Evolutionary conservation across 2,113 vertebrate genomes (phyloP).

Genomic region (Vombatus ursinus): DNA sequence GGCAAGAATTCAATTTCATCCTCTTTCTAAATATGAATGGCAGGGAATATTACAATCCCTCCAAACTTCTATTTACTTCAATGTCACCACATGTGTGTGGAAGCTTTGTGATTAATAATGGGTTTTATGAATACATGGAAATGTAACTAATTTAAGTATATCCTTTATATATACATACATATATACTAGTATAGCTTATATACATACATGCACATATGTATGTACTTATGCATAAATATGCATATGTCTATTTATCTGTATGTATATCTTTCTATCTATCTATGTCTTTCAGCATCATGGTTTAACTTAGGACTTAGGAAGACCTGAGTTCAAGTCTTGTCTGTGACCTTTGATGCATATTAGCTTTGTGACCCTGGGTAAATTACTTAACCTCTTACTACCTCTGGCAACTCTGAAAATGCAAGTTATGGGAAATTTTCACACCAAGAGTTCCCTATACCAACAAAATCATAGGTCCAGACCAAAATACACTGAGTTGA

Average conservation of each 20-base stretch:
- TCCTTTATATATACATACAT: not conserved
- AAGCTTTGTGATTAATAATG: not conserved
- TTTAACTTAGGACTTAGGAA: not conserved
- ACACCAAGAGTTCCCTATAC: not conserved
- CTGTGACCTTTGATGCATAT: not conserved
- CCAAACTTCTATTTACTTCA: not conserved
- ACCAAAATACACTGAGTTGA: not conserved
- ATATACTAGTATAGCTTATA: not conserved
- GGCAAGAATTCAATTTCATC: not conserved
- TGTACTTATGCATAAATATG: not conserved
- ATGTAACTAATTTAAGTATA: not conserved
- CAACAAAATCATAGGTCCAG: not conserved
- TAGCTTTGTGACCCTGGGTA: not conserved
- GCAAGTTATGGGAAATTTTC: not conserved
- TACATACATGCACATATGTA: not conserved
- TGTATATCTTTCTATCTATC: not conserved
- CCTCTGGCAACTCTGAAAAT: not conserved
- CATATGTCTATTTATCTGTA: not conserved
- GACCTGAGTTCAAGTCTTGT: not conserved
- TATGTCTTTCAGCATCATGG: not conserved
- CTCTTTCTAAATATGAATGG: not conserved
- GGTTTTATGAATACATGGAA: constrained; percentile 15
- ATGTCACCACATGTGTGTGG: not conserved
- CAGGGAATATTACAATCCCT: not conserved
- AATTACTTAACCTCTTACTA: not conserved